Conservation (phyloP, 2,113 vertebrate genomes). For the Engystomops pustulosus region DNA sequence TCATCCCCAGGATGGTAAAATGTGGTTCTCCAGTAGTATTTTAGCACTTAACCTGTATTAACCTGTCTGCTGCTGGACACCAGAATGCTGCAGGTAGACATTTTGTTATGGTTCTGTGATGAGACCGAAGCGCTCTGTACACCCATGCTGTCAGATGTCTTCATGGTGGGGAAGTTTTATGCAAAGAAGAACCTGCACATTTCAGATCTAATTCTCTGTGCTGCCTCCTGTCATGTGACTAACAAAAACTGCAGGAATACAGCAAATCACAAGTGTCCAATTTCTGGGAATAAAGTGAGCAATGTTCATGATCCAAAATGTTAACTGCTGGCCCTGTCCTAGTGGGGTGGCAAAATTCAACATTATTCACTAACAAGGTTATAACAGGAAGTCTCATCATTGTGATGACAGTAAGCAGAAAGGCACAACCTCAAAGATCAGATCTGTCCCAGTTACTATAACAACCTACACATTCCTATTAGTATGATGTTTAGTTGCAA, state of each 20-base stretch:
- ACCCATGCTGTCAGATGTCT: background rate
- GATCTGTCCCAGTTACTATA: background rate
- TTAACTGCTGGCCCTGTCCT: too few relatives aligned
- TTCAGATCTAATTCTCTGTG: background rate
- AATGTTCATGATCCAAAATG: too few relatives aligned
- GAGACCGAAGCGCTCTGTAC: background rate
- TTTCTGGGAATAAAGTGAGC: too few relatives aligned
- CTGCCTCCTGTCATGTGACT: background rate
- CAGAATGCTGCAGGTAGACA: background rate
- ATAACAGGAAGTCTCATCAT: background rate
- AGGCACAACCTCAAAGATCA: background rate
- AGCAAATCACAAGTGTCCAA: background rate
- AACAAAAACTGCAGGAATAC: background rate
- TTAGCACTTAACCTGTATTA: constrained; percentile 53
- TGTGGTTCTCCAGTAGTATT: background rate
- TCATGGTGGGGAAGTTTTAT: background rate
- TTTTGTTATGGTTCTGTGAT: background rate
- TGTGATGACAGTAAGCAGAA: background rate
- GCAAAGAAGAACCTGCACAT: background rate
- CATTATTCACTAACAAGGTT: background rate
- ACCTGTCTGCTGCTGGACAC: background rate
- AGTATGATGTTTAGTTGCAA: background rate
- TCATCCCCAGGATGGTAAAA: background rate
- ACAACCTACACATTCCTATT: background rate
- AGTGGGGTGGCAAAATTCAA: background rate